Evolutionary conservation across 2,113 vertebrate species (phyloP), one percentile per base, ranked within the genome.

Genomic region (Macroglossus sobrinus): DNA sequence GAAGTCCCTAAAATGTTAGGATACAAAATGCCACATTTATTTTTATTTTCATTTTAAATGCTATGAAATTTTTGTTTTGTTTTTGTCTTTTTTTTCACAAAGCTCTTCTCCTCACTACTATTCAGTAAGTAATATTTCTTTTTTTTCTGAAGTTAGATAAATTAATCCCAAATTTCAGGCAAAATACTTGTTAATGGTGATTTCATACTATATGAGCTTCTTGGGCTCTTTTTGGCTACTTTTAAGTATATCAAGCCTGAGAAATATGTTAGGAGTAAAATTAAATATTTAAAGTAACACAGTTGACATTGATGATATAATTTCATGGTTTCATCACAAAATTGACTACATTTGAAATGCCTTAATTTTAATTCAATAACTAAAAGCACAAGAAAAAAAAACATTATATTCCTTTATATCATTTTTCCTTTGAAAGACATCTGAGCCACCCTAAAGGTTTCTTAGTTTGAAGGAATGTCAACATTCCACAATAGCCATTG

Each of bases 391-490:
- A 30, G 38, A 72, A 93, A 79, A 76, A 76, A 16, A 82, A 78
- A 18, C 5, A 55, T n/a, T 26, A 43, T 1, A 55, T n/a, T 79
- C 7, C 2, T 91, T 82, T 74, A 13, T n/a, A 35, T 85, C n/a
- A 13, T 66, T 71, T 87, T 75, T 33, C 15, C 33, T 86, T 38
- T 78, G 53, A 91, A 94, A 93, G 50, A 26, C 33, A 78, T 68
- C 38, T 94, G 71, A 76, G 43, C 5, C 53, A 26, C 53, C 6
- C 4, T 18, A 22, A 66, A 68, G 30, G 14, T 94, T 81, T 87
- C 57, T 81, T 66, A 53, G 82, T 84, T 91, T 66, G 64, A 96
- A 87, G 45, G 55, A 84, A 91, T 47, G 47, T 96, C 86, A 71
- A 53, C 8, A 89, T 64, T 90, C 45, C 85, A 78, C 47, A 50